Evolutionary conservation across 2,113 vertebrate species (phyloP).

Genomic region (Erinaceus europaeus): DNA sequence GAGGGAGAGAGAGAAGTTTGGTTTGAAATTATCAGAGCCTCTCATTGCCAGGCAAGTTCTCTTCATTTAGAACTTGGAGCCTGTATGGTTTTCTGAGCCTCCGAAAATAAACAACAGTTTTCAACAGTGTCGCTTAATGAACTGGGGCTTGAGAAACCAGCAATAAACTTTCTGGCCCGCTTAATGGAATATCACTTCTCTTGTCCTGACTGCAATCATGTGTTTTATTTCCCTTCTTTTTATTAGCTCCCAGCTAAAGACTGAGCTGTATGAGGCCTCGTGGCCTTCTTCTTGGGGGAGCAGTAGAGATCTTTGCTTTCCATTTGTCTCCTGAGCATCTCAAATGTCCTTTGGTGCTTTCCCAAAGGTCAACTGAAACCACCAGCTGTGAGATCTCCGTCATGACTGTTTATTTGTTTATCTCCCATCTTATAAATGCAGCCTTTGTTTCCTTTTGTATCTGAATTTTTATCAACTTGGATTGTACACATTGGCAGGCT

Average conservation of each 20-base stretch:
- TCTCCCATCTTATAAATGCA: not conserved
- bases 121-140: conserved; percentile 16
- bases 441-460: not conserved
- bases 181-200: not conserved
- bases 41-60: not conserved
- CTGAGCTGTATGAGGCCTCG: not conserved
- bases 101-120: not conserved
- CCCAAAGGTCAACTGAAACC: not conserved
- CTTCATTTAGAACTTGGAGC: conserved; percentile 38
- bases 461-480: not conserved
- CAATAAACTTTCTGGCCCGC: conserved; percentile 34
- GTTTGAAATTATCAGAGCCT: not conserved
- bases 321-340: not conserved
- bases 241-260: conserved; percentile 20
- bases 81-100: too few species aligned
- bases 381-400: not conserved
- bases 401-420: not conserved
- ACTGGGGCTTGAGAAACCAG: conserved; percentile 9
- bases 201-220: not conserved
- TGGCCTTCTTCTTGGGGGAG: not conserved
- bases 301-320: not conserved
- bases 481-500: not conserved
- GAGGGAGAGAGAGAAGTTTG: not conserved
- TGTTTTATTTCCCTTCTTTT: conserved; percentile 19
- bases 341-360: not conserved